Base-by-base conservation (phyloP, 2,113 vertebrate species). In the Actenoides hombroni region DNA sequence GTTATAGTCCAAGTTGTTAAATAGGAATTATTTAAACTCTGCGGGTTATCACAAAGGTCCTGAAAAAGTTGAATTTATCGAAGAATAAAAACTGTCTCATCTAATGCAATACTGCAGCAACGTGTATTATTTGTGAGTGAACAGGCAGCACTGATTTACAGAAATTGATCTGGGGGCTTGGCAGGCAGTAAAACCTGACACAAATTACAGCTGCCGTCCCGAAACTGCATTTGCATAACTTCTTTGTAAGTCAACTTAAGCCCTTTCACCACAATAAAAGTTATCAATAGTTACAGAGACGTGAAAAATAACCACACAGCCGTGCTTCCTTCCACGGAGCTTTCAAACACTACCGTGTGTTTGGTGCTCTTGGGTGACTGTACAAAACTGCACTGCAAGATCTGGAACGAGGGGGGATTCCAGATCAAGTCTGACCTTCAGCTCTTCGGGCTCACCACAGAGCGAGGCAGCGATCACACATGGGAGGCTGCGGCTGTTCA, bases 181-280 rank as follows among this genome's bases (percentile, higher is more conserved):
- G 40, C 67, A 91, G 11, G 40, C 6, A 44, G 54, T 26, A 86
- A 96, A 97, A 84, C 60, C 71, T 53, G 23, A 69, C 8, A 4
- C 71, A 81, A 88, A 92, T 96, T 49, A 48, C 53, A 92, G 79
- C 92, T 54, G 73, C 83, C 70, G 82, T 49, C 70, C 87, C 49
- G 68, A 85, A 68, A 48, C 53, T 79, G 57, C 26, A 95, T 94
- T 87, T 89, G 74, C 84, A 61, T 71, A 65, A 75, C 57, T 76
- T 56, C 77, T 87, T 69, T 89, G 70, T 79, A 85, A 93, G 63
- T 67, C 63, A 79, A 0, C 81, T 79, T 48, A 28, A 89, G 57
- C 37, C 65, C 73, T 95, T 94, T 74, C 39, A 70, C 35, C 63
- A 24, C 25, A 44, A 87, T 24, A 67, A 29, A 90, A 85, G 31